Evolutionary conservation across 2,113 vertebrate species (phyloP).

Genomic region (Poecilia latipinna): DNA sequence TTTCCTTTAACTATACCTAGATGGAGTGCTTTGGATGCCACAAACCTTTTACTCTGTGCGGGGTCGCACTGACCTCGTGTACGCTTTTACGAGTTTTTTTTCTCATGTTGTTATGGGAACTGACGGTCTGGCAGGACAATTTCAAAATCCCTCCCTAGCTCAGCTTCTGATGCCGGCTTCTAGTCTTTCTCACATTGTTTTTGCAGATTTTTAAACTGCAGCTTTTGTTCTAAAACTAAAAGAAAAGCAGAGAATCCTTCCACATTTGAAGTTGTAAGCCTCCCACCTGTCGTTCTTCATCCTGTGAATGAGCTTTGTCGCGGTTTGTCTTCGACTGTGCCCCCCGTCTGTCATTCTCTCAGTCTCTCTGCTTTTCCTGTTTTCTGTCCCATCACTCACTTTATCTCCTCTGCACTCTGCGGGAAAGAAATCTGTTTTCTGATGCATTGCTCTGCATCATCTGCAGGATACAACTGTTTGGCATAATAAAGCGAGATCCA

Average conservation of each 20-base stretch:
- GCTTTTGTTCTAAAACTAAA: neutral
- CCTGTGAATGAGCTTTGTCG: constrained; percentile 27
- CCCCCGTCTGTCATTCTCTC: constrained; percentile 23
- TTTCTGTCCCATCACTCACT: constrained; percentile 26
- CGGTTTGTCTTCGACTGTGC: constrained; percentile 20
- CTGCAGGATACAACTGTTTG: neutral
- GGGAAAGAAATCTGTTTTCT: neutral
- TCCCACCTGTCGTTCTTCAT: constrained; percentile 34
- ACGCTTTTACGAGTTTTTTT: no score
- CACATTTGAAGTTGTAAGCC: constrained; percentile 18
- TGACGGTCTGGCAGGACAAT: no score
- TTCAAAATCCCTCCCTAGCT: no score
- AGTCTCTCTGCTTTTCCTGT: neutral
- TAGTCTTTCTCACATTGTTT: neutral
- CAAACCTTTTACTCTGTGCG: no score
- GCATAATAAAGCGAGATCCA: neutral
- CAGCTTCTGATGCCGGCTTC: no score
- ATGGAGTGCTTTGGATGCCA: no score
- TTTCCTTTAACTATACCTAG: no score
- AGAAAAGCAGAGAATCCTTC: constrained; percentile 2
- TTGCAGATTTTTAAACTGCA: neutral
- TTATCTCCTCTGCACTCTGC: neutral
- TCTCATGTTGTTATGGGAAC: no score
- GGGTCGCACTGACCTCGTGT: no score
- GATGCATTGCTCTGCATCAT: neutral